Evolutionary conservation across 2,113 vertebrate genomes (phyloP).

Genomic region (Dasypus novemcinctus): DNA sequence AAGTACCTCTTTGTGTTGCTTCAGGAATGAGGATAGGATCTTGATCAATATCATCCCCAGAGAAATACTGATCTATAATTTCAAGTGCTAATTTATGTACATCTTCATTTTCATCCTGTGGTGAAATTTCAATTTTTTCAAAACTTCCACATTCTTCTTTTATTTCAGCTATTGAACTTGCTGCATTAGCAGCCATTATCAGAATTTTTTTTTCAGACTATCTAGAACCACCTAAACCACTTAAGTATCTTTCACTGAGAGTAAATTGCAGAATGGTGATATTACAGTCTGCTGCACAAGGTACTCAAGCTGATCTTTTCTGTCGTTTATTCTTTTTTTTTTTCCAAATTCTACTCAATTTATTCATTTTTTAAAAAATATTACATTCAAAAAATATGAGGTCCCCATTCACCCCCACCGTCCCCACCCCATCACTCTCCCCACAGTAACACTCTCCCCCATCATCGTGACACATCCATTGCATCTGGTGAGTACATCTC

Average conservation of each 20-base stretch:
- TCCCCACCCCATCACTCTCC: too few species aligned
- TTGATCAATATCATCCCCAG: conserved; percentile 99
- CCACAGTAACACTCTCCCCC: too few species aligned
- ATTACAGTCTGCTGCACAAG: conserved; percentile 97
- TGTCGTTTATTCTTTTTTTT: too few species aligned
- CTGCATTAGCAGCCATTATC: conserved; percentile 98
- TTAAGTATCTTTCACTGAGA: conserved; percentile 98
- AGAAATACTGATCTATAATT: conserved; percentile 99
- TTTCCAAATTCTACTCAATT: too few species aligned
- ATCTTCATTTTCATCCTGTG: conserved; percentile 98
- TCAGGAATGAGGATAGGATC: too few species aligned
- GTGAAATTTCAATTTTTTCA: conserved; percentile 98
- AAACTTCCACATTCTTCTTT: conserved; percentile 99
- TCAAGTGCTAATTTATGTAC: conserved; percentile 99
- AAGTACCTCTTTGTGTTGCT: conserved; percentile 98
- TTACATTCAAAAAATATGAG: too few species aligned
- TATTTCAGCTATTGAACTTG: conserved; percentile 97
- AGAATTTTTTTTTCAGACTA: conserved; percentile 98
- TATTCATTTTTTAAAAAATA: too few species aligned
- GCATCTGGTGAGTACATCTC: too few species aligned
- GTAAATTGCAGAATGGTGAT: conserved; percentile 96
- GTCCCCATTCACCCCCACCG: too few species aligned
- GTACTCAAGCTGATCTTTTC: conserved; percentile 92
- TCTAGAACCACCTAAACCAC: conserved; percentile 99
- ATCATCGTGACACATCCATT: too few species aligned